Evolutionary conservation across 2,888 invertebrate genomes (phyloP).

Genomic region (Lamellibrachia columna): DNA sequence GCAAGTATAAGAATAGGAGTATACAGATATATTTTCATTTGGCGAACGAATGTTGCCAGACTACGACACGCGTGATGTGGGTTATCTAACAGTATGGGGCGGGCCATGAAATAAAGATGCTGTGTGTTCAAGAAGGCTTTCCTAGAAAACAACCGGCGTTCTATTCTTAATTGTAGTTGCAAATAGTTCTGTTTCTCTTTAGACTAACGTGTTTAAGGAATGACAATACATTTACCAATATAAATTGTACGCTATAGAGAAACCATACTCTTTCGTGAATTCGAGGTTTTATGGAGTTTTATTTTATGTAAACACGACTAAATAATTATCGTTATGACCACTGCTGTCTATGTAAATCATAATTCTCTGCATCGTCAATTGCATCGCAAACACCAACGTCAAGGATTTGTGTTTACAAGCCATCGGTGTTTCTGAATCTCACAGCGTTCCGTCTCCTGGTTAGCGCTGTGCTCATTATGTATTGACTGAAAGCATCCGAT

Average conservation of each 20-base stretch:
- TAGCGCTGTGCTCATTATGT: not conserved
- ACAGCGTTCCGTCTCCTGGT: not conserved
- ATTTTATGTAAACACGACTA: constrained; percentile 3
- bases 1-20: no score
- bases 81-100: no score
- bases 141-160: no score
- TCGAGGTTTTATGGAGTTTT: not conserved
- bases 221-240: not conserved
- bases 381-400: not conserved
- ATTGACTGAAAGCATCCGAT: not conserved
- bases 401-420: not conserved
- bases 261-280: not conserved
- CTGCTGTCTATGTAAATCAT: not conserved
- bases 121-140: no score
- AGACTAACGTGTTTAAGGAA: not conserved
- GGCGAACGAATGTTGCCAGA: no score
- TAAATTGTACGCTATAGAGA: not conserved
- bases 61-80: no score
- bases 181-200: no score
- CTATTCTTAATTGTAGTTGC: no score
- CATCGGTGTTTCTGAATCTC: not conserved
- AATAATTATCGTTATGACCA: not conserved
- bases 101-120: no score
- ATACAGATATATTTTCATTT: no score
- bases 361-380: not conserved